Evolutionary conservation across 1,140 invertebrate genomes (phyloP), one percentile per base, ranked within the genome.

Genomic region (Drosophila aff.): DNA sequence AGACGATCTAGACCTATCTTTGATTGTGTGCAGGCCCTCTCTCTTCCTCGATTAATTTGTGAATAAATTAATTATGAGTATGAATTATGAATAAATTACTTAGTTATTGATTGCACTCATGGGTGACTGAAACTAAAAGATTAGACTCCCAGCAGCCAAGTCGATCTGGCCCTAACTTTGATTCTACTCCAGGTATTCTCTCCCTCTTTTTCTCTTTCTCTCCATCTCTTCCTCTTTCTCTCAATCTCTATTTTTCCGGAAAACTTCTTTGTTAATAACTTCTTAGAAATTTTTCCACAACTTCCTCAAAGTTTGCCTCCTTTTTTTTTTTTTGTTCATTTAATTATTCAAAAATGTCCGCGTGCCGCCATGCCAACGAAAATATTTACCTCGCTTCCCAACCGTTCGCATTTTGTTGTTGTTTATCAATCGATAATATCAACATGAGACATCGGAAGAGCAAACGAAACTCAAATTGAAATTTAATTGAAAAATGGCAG

Each of bases 401-500:
- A 28, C 6, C 64, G 15, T 63, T 47, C 31, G 11, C 44, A 7
- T 18, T 13, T 66, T 44, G 47, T 38, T 66, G 47, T 47, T 67
- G 47, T 67, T 67, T 53, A 53, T 53, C 38, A 33, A 67, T 69
- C 67, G 62, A 52, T 44, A 66, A 66, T 66, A 66, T 68, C 64
- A 68, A 69, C 44, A 73, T 13, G 36, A 31, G 49, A 67, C 64
- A 66, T 46, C 36, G 67, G 66, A 72, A 59, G 43, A 58, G 28
- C 33, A 67, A 53, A 47, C n/a, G 41, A 78, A 73, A 82, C 57
- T 67, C 44, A 83, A 76, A 79, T 83, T 83, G 71, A 83, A 83
- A 79, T 83, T 83, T 66, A 83, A 83, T 83, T 83, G 81, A 83
- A 76, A 79, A 83, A 83, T 74, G 64, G 64, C 69, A 67, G 79